Percentiles rank a stretch among this genome's conserved stretches.
phyloP scores from a whole-genome alignment of 2,888 invertebrate species.

The Tenthredo scrophulariae region DNA sequence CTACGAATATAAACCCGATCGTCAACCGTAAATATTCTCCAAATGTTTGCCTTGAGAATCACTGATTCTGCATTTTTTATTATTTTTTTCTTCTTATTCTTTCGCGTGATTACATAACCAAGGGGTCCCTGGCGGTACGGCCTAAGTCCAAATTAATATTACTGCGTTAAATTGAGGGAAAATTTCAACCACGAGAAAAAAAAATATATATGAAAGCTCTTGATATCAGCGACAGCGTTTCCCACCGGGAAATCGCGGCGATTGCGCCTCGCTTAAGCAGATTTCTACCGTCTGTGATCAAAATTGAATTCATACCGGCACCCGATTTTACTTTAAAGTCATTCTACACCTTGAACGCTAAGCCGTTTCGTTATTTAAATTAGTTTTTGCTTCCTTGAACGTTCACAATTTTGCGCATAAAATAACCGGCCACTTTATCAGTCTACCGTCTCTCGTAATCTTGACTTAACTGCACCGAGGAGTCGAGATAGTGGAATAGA shows the following conservation, averaged over 20 bases:
- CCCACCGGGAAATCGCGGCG: neutral
- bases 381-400: slow-evolving; percentile 30
- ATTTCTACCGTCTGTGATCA: slow-evolving; percentile 37
- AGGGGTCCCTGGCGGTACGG: neutral
- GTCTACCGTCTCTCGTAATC: slow-evolving; percentile 26
- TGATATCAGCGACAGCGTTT: slow-evolving; percentile 26
- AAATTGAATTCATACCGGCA: slow-evolving; percentile 38
- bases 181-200: slow-evolving; percentile 13
- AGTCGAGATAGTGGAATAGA: slow-evolving; percentile 18
- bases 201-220: neutral
- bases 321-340: slow-evolving; percentile 27
- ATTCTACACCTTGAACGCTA: slow-evolving; percentile 15
- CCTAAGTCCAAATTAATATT: slow-evolving; percentile 7
- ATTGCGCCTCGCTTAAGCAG: slow-evolving; percentile 27
- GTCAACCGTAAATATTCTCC: neutral
- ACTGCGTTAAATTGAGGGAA: neutral
- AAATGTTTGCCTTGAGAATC: slow-evolving; percentile 15
- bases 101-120: slow-evolving; percentile 9
- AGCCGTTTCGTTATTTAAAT: slow-evolving; percentile 45
- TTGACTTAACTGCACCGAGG: slow-evolving; percentile 35
- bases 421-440: slow-evolving; percentile 31
- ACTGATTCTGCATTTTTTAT: neutral
- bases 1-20: neutral
- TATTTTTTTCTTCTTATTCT: neutral
- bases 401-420: slow-evolving; percentile 35